Evolutionary conservation across 2,113 vertebrate species (phyloP).

Genomic region (Petromus typicus): DNA sequence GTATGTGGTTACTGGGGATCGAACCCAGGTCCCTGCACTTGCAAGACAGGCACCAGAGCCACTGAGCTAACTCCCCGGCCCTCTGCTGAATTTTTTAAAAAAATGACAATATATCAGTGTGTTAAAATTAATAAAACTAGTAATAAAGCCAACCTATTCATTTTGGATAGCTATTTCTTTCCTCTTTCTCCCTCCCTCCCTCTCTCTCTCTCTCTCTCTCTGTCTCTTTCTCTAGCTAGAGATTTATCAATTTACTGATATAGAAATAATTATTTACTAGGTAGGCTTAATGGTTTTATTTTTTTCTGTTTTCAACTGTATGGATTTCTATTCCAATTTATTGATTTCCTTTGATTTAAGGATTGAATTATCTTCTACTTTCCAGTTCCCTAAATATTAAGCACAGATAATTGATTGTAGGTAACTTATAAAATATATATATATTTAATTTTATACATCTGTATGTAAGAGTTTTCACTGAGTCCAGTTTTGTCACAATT

Average conservation of each 20-base stretch:
- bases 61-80: too few relatives aligned
- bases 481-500: neutral
- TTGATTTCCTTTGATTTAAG: neutral
- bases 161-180: neutral
- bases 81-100: too few relatives aligned
- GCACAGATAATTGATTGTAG: neutral
- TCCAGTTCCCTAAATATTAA: neutral
- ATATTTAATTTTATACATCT: neutral
- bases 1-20: too few relatives aligned
- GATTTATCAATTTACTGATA: neutral
- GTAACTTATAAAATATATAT: neutral
- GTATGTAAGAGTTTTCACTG: neutral
- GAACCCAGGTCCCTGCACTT: too few relatives aligned
- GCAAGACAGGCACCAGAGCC: too few relatives aligned
- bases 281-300: neutral
- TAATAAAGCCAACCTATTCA: neutral
- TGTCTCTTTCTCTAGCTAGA: neutral
- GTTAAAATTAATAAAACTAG: too few relatives aligned
- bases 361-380: neutral
- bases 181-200: neutral
- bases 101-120: neutral
- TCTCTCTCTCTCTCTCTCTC: neutral
- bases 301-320: neutral
- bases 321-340: neutral
- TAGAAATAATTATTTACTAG: neutral